phyloP scores from a whole-genome alignment of 1,140 invertebrate genomes.

The Nephotettix cincticeps region DNA sequence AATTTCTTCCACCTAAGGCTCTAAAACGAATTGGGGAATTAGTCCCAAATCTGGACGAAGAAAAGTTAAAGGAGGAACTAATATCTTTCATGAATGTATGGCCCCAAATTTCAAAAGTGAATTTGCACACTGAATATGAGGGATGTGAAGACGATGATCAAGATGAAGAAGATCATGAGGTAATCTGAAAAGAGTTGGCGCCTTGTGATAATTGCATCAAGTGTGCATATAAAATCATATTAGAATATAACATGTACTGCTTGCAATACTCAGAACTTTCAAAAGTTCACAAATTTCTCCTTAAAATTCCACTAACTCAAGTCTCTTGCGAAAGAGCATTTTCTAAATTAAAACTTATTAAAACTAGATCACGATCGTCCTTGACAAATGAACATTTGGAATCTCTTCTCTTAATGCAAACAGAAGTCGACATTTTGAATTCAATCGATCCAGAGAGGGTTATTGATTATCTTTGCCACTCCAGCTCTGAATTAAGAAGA shows the following conservation, averaged over 20 bases:
- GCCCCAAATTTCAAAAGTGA: neutral
- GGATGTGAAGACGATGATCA: neutral
- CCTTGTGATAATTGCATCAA: no score
- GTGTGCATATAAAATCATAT: neutral
- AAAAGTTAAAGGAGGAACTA: neutral
- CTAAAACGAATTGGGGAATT: neutral
- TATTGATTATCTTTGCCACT: no score
- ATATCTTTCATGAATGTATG: neutral
- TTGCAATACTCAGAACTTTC: neutral
- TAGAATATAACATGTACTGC: neutral
- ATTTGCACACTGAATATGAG: neutral
- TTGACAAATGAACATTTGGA: neutral
- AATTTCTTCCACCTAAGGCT: neutral
- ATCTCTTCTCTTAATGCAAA: neutral
- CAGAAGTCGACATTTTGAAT: no score
- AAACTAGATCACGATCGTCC: neutral
- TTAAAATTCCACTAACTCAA: neutral
- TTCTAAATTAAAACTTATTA: neutral
- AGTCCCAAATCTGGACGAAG: neutral
- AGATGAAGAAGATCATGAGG: neutral
- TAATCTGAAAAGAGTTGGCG: no score
- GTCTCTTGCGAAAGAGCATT: neutral
- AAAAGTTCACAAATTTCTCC: neutral
- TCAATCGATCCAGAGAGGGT: no score
- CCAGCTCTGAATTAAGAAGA: no score